phyloP scores from a whole-genome alignment of 2,113 vertebrate genomes.

The Anguilla rostrata region DNA sequence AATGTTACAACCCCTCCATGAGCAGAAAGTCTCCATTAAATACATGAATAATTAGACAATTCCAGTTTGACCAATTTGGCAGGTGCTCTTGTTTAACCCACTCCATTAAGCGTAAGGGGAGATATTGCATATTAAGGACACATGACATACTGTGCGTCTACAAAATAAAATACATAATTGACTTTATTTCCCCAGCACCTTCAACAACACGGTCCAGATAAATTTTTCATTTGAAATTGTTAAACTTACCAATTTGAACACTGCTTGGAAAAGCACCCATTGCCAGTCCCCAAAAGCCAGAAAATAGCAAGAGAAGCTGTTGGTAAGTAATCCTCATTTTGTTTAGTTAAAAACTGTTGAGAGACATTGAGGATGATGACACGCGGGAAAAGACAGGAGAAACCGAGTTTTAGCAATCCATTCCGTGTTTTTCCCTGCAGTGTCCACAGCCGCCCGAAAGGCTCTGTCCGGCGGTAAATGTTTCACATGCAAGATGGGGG shows the following conservation, averaged over 20 bases:
- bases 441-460: conserved; percentile 83
- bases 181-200: background rate
- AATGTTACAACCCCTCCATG: background rate
- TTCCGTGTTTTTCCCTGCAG: conserved; percentile 82
- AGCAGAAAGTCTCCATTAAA: background rate
- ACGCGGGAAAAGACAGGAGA: conserved; percentile 45
- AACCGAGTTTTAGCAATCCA: conserved; percentile 70
- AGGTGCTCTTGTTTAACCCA: conserved; percentile 2
- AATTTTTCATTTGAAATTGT: conserved; percentile 43
- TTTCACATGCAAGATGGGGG: conserved; percentile 85
- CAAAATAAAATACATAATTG: background rate
- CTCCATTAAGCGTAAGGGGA: background rate
- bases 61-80: background rate
- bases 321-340: conserved; percentile 97
- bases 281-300: conserved; percentile 91
- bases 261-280: conserved; percentile 99
- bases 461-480: conserved; percentile 73
- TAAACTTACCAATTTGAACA: conserved; percentile 95
- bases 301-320: conserved; percentile 94
- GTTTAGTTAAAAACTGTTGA: conserved; percentile 82
- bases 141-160: background rate
- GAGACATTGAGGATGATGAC: conserved; percentile 82
- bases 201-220: background rate
- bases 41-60: conserved; percentile 12
- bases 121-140: background rate